Percentiles rank a stretch among this genome's conserved stretches.
Evolutionary conservation across 2,113 vertebrate species (phyloP).

Genomic region (Phyllopteryx taeniolatus): DNA sequence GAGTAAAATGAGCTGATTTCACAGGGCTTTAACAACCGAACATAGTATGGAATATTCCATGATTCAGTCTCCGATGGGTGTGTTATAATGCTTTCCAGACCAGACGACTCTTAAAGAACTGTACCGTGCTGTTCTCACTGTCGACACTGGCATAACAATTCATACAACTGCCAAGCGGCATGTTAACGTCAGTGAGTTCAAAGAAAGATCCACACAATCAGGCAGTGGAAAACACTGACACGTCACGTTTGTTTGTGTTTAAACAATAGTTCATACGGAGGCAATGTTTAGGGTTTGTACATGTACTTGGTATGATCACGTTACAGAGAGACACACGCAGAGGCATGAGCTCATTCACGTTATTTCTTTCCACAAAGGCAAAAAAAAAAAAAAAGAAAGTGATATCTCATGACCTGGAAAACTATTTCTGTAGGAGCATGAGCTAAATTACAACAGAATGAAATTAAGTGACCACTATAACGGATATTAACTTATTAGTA

Average conservation of each 20-base stretch:
- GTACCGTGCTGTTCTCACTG: constrained; percentile 16
- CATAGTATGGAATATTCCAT: constrained; percentile 47
- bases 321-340: constrained; percentile 31
- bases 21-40: constrained; percentile 22
- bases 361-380: constrained; percentile 13
- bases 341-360: constrained; percentile 10
- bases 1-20: neutral
- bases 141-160: constrained; percentile 24
- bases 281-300: constrained; percentile 37
- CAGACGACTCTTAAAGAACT: constrained; percentile 35
- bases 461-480: neutral
- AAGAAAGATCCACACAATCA: neutral
- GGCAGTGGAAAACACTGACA: constrained; percentile 8
- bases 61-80: constrained; percentile 17
- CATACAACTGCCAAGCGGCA: constrained; percentile 12
- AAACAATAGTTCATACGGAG: constrained; percentile 35
- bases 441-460: neutral
- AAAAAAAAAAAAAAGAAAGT: neutral
- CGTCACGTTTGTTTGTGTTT: constrained; percentile 33
- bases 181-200: constrained; percentile 12
- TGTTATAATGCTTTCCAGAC: constrained; percentile 32
- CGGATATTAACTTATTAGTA: neutral
- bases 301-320: constrained; percentile 21
- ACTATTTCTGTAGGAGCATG: neutral
- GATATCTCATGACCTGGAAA: neutral